phyloP scores from a whole-genome alignment of 2,113 vertebrate species.

The Anhinga anhinga region DNA sequence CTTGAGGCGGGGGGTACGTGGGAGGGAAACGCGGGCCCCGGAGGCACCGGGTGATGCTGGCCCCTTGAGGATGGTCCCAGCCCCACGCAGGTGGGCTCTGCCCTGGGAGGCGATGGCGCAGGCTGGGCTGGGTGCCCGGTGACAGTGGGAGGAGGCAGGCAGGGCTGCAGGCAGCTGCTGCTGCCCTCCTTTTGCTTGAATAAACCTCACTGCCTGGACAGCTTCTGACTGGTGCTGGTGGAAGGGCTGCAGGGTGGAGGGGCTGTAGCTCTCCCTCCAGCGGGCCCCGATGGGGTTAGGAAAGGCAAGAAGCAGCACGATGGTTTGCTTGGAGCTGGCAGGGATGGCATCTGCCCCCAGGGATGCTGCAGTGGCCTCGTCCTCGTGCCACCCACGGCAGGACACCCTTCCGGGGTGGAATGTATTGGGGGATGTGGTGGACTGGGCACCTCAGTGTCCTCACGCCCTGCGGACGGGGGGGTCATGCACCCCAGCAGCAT shows the following conservation, averaged over 20 bases:
- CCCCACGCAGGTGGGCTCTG: neutral
- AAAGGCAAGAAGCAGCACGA: neutral
- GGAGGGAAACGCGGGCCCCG: rapidly evolving
- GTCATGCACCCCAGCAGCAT: neutral
- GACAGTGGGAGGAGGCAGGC: neutral
- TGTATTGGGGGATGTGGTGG: rapidly evolving
- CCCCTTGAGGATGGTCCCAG: rapidly evolving
- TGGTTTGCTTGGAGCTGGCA: rapidly evolving
- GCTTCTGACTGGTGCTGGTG: neutral
- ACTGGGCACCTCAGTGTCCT: rapidly evolving
- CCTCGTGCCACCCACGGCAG: neutral
- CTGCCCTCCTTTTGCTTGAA: slow-evolving; percentile 51
- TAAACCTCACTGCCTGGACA: neutral
- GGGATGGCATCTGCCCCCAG: neutral
- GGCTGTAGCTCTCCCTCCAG: neutral
- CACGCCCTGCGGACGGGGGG: rapidly evolving
- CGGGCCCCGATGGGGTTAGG: rapidly evolving
- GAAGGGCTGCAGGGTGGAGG: neutral
- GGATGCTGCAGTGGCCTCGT: rapidly evolving
- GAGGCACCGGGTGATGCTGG: neutral
- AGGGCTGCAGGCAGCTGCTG: slow-evolving; percentile 26
- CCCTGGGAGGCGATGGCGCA: neutral
- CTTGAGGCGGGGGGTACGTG: rapidly evolving
- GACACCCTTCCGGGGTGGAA: rapidly evolving
- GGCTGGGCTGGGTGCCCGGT: neutral